Conservation (phyloP, 2,113 vertebrate species). For the Azemiops feae region DNA sequence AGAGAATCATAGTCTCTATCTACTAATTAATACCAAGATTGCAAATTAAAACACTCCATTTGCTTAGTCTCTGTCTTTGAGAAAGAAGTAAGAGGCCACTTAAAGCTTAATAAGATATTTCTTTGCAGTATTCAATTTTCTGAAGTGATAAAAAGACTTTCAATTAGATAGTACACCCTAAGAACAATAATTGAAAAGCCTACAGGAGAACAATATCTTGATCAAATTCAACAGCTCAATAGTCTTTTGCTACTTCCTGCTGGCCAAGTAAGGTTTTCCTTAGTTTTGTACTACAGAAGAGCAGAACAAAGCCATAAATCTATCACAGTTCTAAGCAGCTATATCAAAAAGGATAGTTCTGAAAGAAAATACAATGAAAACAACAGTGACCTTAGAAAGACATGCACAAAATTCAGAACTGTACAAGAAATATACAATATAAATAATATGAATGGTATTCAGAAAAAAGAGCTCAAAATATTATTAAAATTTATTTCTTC, state of each 20-base stretch:
- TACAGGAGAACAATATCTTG: neutral
- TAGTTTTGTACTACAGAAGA: neutral
- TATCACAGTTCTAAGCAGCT: neutral
- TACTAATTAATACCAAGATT: neutral
- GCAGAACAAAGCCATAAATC: neutral
- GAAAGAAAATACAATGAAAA: neutral
- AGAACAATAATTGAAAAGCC: neutral
- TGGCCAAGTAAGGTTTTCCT: neutral
- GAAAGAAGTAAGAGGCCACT: neutral
- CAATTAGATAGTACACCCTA: neutral
- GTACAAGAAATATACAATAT: neutral
- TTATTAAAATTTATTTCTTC: neutral
- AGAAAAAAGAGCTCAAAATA: neutral
- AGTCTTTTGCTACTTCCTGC: neutral
- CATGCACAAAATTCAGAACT: neutral
- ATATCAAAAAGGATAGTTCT: neutral
- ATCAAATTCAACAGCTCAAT: neutral
- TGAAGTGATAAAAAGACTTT: neutral
- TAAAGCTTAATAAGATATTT: neutral
- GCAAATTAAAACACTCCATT: neutral
- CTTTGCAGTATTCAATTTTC: neutral
- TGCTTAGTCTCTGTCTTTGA: neutral
- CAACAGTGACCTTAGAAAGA: neutral
- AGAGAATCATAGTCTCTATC: neutral
- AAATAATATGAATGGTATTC: neutral